Percentiles rank a stretch among this genome's conserved stretches.
Evolutionary conservation across 2,888 invertebrate species (phyloP).

Genomic region (Sesamia inferens): DNA sequence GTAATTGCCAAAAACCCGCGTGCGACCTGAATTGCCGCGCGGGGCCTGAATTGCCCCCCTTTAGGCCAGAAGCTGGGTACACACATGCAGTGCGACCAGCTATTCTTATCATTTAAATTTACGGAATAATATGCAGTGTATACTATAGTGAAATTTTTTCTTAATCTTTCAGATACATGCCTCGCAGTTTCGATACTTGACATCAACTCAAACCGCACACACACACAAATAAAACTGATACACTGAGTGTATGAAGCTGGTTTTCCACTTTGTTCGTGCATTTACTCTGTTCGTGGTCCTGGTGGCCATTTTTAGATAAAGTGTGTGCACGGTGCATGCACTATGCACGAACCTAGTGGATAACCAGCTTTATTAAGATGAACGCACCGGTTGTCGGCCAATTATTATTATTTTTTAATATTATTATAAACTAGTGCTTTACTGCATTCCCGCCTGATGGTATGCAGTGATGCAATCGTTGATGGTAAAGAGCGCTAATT

Average conservation of each 20-base stretch:
- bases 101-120: too few species aligned
- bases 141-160: neutral
- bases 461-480: too few species aligned
- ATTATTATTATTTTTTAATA: neutral
- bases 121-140: too few species aligned
- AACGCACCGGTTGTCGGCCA: neutral
- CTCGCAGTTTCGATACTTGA: conserved; percentile 84
- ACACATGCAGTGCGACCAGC: too few species aligned
- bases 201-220: conserved; percentile 58
- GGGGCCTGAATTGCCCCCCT: too few species aligned
- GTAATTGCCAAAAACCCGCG: too few species aligned
- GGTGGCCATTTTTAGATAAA: conserved; percentile 27
- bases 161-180: conserved; percentile 80
- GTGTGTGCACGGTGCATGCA: neutral
- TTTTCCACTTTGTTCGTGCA: conserved; percentile 26
- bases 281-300: conserved; percentile 14
- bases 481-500: too few species aligned
- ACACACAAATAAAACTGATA: conserved; percentile 44
- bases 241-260: conserved; percentile 29
- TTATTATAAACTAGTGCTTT: too few species aligned
- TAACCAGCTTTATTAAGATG: neutral
- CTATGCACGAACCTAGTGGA: conserved; percentile 26
- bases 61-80: too few species aligned
- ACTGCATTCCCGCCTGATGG: too few species aligned
- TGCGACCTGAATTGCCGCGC: too few species aligned